Evolutionary conservation across 30 jellyfish, hydroid and myxozoan species (phyloP), one percentile per base, ranked within the genome.

Genomic region (Kudoa iwatai): DNA sequence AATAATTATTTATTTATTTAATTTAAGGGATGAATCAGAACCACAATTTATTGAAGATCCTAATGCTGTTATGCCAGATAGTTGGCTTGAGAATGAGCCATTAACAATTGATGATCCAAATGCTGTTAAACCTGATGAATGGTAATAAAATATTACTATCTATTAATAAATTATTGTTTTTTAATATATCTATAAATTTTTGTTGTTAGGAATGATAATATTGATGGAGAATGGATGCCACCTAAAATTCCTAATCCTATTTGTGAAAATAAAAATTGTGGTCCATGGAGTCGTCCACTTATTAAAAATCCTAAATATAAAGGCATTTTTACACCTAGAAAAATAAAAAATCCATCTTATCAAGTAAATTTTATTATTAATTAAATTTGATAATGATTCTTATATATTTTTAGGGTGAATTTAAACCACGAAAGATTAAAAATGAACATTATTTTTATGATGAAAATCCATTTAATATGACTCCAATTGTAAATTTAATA

Each of bases 141-240:
- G 93, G 93, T n/a, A n/a, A n/a, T n/a, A n/a, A n/a, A n/a, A n/a
- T n/a, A n/a, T n/a, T n/a, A n/a, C n/a, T n/a, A n/a, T n/a, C n/a
- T n/a, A n/a, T 44, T 44, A 19, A 40, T 17, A 17, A 17, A 38
- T 10, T 40, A 17, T 40, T 21, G 19, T 2, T 18, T n/a, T 2
- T 17, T 18, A 3, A 21, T 2, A 2, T 21, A 1, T 17, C 19
- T 2, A 40, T 17, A 2, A 18, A 0, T 34, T 9, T 4, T 32
- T 33, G 19, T 19, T 16, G 21, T 42, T 28, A 56, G 83, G 83
- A 84, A 61, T 34, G 82, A 54, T 40, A 87, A 59, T 21, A 87
- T 60, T 36, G 93, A 71, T 33, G 93, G 93, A 2, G 93, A 71
- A 25, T 71, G 93, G 93, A 87, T 54, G 34, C 83, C 93, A 7